phyloP scores from a whole-genome alignment of 2,888 invertebrate genomes.

The Falcaria lacertinaria region DNA sequence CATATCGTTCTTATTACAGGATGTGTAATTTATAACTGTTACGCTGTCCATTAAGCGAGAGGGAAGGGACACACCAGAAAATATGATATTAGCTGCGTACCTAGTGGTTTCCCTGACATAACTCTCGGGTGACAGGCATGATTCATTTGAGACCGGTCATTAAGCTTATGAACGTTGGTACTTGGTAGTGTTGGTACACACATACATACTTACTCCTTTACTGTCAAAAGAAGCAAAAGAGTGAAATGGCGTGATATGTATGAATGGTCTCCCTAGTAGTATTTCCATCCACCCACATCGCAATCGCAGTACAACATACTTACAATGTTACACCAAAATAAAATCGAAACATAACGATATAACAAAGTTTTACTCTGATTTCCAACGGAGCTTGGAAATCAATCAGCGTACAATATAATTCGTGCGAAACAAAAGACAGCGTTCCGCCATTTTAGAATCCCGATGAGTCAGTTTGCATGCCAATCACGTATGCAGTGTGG shows the following conservation, averaged over 20 bases:
- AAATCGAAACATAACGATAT: neutral
- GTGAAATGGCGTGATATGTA: too few species aligned
- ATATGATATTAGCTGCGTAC: neutral
- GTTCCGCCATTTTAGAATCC: slow-evolving; percentile 57
- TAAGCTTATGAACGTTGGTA: too few species aligned
- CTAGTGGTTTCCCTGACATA: slow-evolving; percentile 10
- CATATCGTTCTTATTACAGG: too few species aligned
- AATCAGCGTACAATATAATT: neutral
- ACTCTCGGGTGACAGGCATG: slow-evolving; percentile 9
- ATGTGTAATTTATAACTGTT: too few species aligned
- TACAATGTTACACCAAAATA: neutral
- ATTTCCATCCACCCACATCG: slow-evolving; percentile 3
- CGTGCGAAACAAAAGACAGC: slow-evolving; percentile 5
- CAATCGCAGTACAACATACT: neutral
- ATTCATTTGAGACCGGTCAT: slow-evolving; percentile 6
- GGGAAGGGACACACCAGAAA: too few species aligned
- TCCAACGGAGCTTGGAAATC: neutral
- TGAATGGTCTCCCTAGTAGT: too few species aligned
- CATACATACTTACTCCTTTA: too few species aligned
- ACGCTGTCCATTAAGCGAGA: too few species aligned
- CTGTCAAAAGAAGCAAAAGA: too few species aligned
- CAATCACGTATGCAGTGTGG: slow-evolving; percentile 50
- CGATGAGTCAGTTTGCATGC: slow-evolving; percentile 64
- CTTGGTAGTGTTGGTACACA: too few species aligned
- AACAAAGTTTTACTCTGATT: neutral